Conservation (phyloP, 2,888 invertebrate genomes). For the Dasysyrphus albostriatus region DNA sequence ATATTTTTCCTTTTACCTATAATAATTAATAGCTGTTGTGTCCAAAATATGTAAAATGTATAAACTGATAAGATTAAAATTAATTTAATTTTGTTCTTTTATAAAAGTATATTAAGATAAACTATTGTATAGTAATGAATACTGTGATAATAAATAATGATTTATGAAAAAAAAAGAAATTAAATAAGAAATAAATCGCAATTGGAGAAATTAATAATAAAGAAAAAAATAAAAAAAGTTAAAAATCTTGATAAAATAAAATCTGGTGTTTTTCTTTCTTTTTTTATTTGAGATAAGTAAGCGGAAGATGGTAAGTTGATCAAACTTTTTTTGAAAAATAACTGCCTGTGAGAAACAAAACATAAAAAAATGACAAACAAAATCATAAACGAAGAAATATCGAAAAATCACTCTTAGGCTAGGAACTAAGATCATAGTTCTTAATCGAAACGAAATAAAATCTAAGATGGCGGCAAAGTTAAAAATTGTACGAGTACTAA, state of each 20-base stretch:
- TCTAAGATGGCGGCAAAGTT: too few relatives aligned
- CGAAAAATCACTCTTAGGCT: too few relatives aligned
- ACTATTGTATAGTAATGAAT: slow-evolving; percentile 78
- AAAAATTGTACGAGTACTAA: too few relatives aligned
- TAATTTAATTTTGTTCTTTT: slow-evolving; percentile 67
- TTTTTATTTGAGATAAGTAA: neutral
- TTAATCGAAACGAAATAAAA: too few relatives aligned
- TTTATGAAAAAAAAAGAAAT: slow-evolving; percentile 78
- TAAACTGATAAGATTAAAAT: slow-evolving; percentile 46
- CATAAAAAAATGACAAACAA: too few relatives aligned
- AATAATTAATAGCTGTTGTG: slow-evolving; percentile 54
- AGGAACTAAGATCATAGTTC: too few relatives aligned
- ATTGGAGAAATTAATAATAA: slow-evolving; percentile 60
- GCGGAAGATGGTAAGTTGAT: neutral
- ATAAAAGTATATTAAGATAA: slow-evolving; percentile 62
- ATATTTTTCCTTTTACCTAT: slow-evolving; percentile 37
- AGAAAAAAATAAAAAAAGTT: slow-evolving; percentile 44
- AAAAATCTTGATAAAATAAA: slow-evolving; percentile 51
- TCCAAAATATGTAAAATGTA: slow-evolving; percentile 67
- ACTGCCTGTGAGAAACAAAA: too few relatives aligned
- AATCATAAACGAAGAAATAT: too few relatives aligned
- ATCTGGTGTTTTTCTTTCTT: slow-evolving; percentile 18
- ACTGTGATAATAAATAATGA: slow-evolving; percentile 83
- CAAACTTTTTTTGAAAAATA: too few relatives aligned
- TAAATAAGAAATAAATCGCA: slow-evolving; percentile 76